Base-by-base conservation (phyloP, 2,113 vertebrate species). In the Halichoeres trimaculatus region DNA sequence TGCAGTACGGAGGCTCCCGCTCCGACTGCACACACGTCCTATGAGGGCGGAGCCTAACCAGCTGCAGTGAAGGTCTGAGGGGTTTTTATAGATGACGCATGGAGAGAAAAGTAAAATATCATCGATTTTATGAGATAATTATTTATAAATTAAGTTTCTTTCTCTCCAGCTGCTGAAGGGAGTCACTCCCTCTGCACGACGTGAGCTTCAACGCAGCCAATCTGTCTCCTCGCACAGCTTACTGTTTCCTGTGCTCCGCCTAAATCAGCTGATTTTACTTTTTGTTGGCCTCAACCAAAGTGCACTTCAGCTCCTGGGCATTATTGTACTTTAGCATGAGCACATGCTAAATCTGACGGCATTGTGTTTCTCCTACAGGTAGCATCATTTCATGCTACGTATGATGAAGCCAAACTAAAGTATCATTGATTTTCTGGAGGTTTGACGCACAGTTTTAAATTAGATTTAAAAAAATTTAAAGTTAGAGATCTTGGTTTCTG, bases 261-360 rank as follows among this genome's bases (percentile, higher is more conserved):
- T 23, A 43, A 48, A 78, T 81, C 81, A 84, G 81, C 80, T 89
- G 74, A 72, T 87, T 65, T 76, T 2, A 45, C 61, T 7, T 70
- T 55, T 79, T 51, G 23, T 80, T 81, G 1, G 60, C 68, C 48
- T 85, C 24, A 38, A 90, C 88, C 89, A 85, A 93, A 93, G 90
- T 92, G 91, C 89, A 91, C 90, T 91, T 93, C 85, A 80, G 59
- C 81, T 76, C 35, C 40, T 60, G 77, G 88, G 86, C 86, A 84
- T 90, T 88, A 74, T 70, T 78, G 80, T 36, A 78, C 66, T 80
- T 80, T 67, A 30, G n/a, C 48, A 66, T 45, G 11, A 79, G 82
- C 60, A 70, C 22, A 62, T 19, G 45, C 24, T 47, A 79, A 51
- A 63, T 47, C 22, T 52, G 30, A 60, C 60, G 24, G 36, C 19